A percentile compares a stretch with the other conserved stretches of the same genome.
Conservation (phyloP, 2,113 vertebrate species). For the Phasianus colchicus region DNA sequence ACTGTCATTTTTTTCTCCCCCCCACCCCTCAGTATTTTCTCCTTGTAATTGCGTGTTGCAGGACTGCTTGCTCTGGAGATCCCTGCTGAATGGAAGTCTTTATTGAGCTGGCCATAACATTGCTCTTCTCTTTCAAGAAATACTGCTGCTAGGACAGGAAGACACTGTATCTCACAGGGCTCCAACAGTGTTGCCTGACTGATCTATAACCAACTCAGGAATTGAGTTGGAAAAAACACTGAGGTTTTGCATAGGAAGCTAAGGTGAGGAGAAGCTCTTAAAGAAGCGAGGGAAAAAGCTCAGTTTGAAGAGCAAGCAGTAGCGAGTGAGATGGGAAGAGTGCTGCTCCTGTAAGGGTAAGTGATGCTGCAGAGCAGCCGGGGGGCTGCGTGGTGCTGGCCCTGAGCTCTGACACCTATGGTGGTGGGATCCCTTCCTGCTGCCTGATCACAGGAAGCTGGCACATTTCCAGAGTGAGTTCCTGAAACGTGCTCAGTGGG, state of each 20-base stretch:
- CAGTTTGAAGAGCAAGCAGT: not conserved
- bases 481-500: not conserved
- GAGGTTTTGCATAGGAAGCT: not conserved
- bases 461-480: not conserved
- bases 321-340: not conserved
- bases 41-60: not conserved
- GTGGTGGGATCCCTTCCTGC: not conserved
- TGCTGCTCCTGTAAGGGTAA: not conserved
- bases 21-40: not conserved
- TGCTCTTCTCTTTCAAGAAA: slow-evolving; percentile 16
- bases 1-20: not conserved
- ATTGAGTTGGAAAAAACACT: not conserved
- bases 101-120: not conserved
- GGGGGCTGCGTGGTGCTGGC: not conserved
- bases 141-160: not conserved
- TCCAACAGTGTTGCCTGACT: not conserved
- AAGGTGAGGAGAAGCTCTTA: not conserved
- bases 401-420: not conserved
- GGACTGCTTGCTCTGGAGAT: slow-evolving; percentile 14
- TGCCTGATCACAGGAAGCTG: slow-evolving; percentile 10
- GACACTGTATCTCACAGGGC: not conserved
- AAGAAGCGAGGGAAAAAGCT: not conserved
- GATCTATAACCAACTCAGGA: not conserved
- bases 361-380: not conserved
- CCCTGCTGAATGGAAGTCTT: not conserved